These are phyloP conservation scores for Columbina picui DNA, from an alignment of 2,113 vertebrate species.

Conservation along the genomic window DNA sequence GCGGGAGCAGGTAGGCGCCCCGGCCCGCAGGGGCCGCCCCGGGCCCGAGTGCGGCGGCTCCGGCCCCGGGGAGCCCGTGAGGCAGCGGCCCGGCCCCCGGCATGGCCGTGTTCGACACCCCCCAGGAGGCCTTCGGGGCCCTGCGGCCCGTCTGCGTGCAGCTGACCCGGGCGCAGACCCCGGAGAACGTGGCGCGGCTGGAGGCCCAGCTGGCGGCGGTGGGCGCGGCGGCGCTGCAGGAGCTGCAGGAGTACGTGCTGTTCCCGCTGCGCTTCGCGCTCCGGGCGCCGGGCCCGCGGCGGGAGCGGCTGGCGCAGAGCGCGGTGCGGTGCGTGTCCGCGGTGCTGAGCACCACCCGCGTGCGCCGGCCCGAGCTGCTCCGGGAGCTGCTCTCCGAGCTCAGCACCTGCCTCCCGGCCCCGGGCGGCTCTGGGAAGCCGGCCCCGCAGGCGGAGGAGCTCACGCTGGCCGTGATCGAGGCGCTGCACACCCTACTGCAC, in stretches of 20 bases:
- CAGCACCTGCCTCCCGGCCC: conserved; percentile 84
- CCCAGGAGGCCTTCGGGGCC: conserved; percentile 87
- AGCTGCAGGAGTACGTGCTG: conserved; percentile 92
- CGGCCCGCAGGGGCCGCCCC: neutral
- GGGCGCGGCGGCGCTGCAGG: conserved; percentile 84
- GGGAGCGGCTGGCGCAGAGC: conserved; percentile 80
- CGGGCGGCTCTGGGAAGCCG: conserved; percentile 67
- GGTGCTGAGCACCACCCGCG: conserved; percentile 82
- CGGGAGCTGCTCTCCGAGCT: conserved; percentile 88
- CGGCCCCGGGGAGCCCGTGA: neutral
- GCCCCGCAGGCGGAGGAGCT: conserved; percentile 85
- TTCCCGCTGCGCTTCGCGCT: conserved; percentile 92
- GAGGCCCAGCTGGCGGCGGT: conserved; percentile 75
- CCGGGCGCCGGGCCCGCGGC: conserved; percentile 80
- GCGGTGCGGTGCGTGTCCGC: conserved; percentile 82
- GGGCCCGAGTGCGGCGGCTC: neutral
- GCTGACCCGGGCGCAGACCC: conserved; percentile 83
- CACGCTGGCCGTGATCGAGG: conserved; percentile 80
- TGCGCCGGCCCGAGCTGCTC: conserved; percentile 84
- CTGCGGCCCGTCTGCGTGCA: conserved; percentile 89
- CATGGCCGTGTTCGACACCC: conserved; percentile 87
- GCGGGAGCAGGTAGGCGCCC: neutral
- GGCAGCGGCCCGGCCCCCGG: neutral
- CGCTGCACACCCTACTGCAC: conserved; percentile 84
- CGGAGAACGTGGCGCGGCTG: conserved; percentile 81